Base-by-base conservation (phyloP, 2,888 invertebrate species). In the Pristionchus maxplancki region DNA sequence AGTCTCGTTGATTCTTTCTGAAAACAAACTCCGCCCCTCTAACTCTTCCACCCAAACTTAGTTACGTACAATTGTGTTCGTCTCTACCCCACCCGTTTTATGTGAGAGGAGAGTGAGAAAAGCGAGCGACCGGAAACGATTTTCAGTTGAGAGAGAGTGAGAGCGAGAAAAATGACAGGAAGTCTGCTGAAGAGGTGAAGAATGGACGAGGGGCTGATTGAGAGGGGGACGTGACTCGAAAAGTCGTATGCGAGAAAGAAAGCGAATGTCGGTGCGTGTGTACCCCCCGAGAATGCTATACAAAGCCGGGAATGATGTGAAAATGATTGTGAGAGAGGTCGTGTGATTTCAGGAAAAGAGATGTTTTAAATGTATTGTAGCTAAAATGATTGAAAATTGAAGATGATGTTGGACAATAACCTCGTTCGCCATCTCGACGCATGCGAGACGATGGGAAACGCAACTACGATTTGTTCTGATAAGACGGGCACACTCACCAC, bases 391-490 rank as follows among this genome's bases (percentile, higher is more conserved):
- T 78, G 1, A 20, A 24, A 28, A 9, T 31, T 90, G 28, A 37
- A 92, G 95, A 96, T 96, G 95, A 95, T 95, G 95, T 93, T 95
- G 87, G 96, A 96, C 92, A 95, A 96, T 93, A 96, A 96, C 92
- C 92, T 96, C 91, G 96, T 96, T 44, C 94, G 96, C 62, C 96
- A 96, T 93, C 93, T 96, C 92, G 95, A 95, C 91, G 96, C 96
- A 24, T 96, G 96, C 91, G 96, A 96, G 91, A 96, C 96, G 0
- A 96, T 96, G 96, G 96, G 96, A 88, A 96, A 96, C 92, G 96
- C 96, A n/a, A 96, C 96, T 11, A 95, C 95, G 82, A 96, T 96
- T 91, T 96, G 96, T 92, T 96, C 96, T 5, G 96, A 96, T 92
- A 96, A 96, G 92, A 96, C 96, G 2, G 96, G 96, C 74, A 96